phyloP scores from a whole-genome alignment of 2,888 invertebrate species.

The Aporophyla nigra region DNA sequence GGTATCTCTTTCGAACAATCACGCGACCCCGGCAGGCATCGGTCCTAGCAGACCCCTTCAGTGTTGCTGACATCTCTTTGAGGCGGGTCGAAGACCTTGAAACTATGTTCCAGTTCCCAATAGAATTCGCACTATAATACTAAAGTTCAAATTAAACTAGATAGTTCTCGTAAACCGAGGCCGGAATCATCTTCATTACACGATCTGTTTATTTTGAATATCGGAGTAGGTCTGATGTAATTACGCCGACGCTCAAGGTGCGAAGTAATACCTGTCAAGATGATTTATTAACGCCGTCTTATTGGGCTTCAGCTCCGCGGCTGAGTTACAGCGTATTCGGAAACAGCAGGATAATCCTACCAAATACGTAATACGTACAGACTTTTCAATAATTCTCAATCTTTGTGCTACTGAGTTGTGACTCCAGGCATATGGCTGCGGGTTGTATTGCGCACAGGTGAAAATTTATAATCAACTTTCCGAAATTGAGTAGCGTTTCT shows the following conservation, averaged over 20 bases:
- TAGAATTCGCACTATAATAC: slow-evolving; percentile 8
- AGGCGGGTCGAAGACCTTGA: too few species aligned
- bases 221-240: slow-evolving; percentile 76
- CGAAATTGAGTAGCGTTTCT: slow-evolving; percentile 22
- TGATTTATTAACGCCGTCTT: slow-evolving; percentile 86
- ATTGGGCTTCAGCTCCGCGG: slow-evolving; percentile 74
- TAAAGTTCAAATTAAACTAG: slow-evolving; percentile 42
- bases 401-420: background rate
- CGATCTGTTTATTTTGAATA: slow-evolving; percentile 74
- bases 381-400: slow-evolving; percentile 51
- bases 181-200: slow-evolving; percentile 64
- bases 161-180: slow-evolving; percentile 20
- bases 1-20: too few species aligned
- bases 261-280: slow-evolving; percentile 88
- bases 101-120: background rate
- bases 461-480: slow-evolving; percentile 7
- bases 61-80: too few species aligned
- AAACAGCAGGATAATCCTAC: slow-evolving; percentile 53
- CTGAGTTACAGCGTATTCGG: slow-evolving; percentile 59
- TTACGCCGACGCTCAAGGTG: slow-evolving; percentile 81
- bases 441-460: background rate
- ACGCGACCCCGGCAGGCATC: too few species aligned
- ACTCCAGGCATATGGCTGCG: background rate
- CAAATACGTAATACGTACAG: slow-evolving; percentile 26
- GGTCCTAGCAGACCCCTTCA: too few species aligned